Evolutionary conservation across 30 jellyfish, hydroid and myxozoan genomes (phyloP), one percentile per base, ranked within the genome.

Genomic region (Clytia hemisphaerica): DNA sequence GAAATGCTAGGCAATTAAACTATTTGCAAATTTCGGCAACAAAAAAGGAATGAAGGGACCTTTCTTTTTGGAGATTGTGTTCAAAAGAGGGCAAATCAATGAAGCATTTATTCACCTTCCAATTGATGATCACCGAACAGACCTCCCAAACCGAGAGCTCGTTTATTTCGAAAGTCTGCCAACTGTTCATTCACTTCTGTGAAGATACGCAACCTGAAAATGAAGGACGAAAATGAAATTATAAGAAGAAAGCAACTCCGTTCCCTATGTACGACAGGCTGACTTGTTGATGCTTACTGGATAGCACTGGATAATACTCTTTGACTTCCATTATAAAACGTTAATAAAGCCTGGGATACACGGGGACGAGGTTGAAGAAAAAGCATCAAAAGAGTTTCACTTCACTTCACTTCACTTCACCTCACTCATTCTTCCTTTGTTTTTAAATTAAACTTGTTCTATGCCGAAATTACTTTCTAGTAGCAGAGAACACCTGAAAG

Each of bases 61-160:
- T n/a, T n/a, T n/a, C n/a, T n/a, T n/a, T n/a, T n/a, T n/a, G n/a
- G n/a, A n/a, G n/a, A n/a, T n/a, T n/a, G n/a, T n/a, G n/a, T n/a
- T n/a, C n/a, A n/a, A n/a, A n/a, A n/a, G n/a, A n/a, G n/a, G n/a
- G n/a, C n/a, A n/a, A n/a, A n/a, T n/a, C n/a, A n/a, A n/a, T n/a
- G n/a, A n/a, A n/a, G n/a, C n/a, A n/a, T n/a, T 19, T 67, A 4
- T 4, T 2, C 19, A 90, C 98, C 98, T 65, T 81, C 94, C 0
- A 90, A 83, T 61, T 90, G 98, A 71, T 90, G 98, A 57, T 90
- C 98, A 16, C 98, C 98, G 60, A 81, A 90, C 4, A 90, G 35
- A 47, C 95, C 92, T 18, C 98, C 98, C 2, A 90, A 78, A 22
- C 98, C 98, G 26, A 90, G 92, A 0, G 95, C 95, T 58, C 98